Conservation (phyloP, 2,888 invertebrate genomes). For the Hermaeophaga mercurialis region DNA sequence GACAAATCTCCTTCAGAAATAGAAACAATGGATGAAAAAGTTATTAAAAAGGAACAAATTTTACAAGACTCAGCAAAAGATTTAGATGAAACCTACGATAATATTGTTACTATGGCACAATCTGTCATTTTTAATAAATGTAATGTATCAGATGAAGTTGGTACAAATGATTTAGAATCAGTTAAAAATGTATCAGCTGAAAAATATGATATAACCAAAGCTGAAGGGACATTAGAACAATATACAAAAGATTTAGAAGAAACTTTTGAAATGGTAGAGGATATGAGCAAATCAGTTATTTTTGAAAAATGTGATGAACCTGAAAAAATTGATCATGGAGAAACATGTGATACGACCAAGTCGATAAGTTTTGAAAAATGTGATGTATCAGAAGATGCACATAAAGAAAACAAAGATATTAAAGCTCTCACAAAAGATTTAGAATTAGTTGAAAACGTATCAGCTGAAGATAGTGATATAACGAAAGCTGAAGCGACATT, state of each 20-base stretch:
- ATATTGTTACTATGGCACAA: constrained; percentile 35
- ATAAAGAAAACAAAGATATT: no score
- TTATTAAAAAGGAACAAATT: constrained; percentile 37
- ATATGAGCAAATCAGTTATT: constrained; percentile 31
- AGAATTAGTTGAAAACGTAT: no score
- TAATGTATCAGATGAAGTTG: constrained; percentile 24
- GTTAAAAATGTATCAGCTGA: constrained; percentile 27
- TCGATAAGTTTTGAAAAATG: constrained; percentile 9
- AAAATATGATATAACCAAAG: constrained; percentile 36
- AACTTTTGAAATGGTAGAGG: constrained; percentile 22
- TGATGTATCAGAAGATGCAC: constrained; percentile 9
- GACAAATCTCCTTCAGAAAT: constrained; percentile 20
- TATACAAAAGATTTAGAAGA: constrained; percentile 23
- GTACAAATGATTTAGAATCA: no score
- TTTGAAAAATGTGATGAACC: constrained; percentile 36
- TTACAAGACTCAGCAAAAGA: constrained; percentile 33
- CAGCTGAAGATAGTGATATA: constrained; percentile 9
- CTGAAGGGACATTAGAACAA: constrained; percentile 21
- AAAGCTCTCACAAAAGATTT: no score
- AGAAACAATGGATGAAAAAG: constrained; percentile 27
- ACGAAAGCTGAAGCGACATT: constrained; percentile 34
- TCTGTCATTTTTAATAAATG: constrained; percentile 35
- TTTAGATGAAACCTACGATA: constrained; percentile 31
- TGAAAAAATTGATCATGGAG: not conserved
- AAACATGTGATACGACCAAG: not conserved